Base-by-base conservation (phyloP, 1,140 invertebrate species). In the Cephus cinctus region DNA sequence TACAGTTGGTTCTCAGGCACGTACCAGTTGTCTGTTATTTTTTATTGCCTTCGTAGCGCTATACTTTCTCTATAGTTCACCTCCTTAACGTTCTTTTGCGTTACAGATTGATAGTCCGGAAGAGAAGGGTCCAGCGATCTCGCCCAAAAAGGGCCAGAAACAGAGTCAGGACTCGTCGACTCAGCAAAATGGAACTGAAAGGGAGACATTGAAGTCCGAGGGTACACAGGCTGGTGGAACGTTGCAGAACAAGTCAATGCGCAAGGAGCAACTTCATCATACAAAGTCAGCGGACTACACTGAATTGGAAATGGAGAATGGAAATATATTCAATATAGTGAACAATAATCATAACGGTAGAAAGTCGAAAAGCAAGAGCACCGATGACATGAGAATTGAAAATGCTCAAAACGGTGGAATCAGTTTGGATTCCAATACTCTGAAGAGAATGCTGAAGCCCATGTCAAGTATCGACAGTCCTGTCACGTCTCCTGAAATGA, bases 401-500 rank as follows among this genome's bases (percentile, higher is more conserved):
- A 86, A 86, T 67, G 81, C 78, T 54, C 75, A 80, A 50, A 79
- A 79, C 56, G 71, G 73, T 48, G 78, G 76, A 20, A 70, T 81
- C 49, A 80, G 71, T 60, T 56, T 81, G 62, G 90, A 92, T 73
- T 90, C 91, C 54, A 91, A 89, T 69, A 95, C 92, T 1, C 77
- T 97, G 52, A 96, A 96, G 68, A 82, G 90, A 34, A 94, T 97
- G 89, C 77, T 97, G 51, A 95, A 96, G 61, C 93, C 93, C 16
- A 89, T 97, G 81, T 86, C 90, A 16, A 89, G 87, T 57, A 84
- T 86, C 44, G 89, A 92, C 61, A 91, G 88, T 66, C 89, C 90
- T 3, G 89, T 90, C 6, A 92, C 90, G 9, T 92, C 90, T 44
- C 90, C 90, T 5, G 91, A 94, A 78, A 89, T 91, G 85, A 86